phyloP scores from a whole-genome alignment of 1,140 invertebrate genomes.

The Stenopsyche tienmushanensis region DNA sequence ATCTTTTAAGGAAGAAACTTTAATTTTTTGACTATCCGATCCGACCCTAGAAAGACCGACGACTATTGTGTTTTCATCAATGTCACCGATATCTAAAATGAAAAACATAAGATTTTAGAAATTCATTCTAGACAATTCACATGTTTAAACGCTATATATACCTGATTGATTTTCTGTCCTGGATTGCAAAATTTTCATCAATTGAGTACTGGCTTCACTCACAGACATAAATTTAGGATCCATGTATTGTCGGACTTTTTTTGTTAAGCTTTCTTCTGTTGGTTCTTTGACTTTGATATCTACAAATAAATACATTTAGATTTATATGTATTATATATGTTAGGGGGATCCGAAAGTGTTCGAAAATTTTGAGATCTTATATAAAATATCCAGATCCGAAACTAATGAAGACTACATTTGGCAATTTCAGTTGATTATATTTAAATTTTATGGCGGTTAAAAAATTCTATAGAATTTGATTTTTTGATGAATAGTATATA shows the following conservation, averaged over 20 bases:
- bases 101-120: no score
- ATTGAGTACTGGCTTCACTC: constrained; percentile 78
- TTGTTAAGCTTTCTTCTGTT: constrained; percentile 89
- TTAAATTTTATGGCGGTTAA: no score
- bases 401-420: no score
- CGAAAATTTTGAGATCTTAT: no score
- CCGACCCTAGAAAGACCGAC: constrained; percentile 91
- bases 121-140: no score
- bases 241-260: constrained; percentile 88
- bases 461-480: no score
- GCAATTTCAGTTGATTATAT: no score
- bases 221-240: constrained; percentile 93
- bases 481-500: no score
- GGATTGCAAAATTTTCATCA: constrained; percentile 70
- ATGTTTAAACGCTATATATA: no score
- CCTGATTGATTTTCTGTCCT: neutral
- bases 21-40: constrained; percentile 78
- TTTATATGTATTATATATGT: neutral
- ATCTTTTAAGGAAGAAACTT: constrained; percentile 68
- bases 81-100: neutral
- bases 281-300: constrained; percentile 99
- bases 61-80: constrained; percentile 58
- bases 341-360: no score
- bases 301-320: constrained; percentile 41
- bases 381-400: no score